Conservation (phyloP, 2,888 invertebrate species). For the Acanthococcus lagerstroemiae region DNA sequence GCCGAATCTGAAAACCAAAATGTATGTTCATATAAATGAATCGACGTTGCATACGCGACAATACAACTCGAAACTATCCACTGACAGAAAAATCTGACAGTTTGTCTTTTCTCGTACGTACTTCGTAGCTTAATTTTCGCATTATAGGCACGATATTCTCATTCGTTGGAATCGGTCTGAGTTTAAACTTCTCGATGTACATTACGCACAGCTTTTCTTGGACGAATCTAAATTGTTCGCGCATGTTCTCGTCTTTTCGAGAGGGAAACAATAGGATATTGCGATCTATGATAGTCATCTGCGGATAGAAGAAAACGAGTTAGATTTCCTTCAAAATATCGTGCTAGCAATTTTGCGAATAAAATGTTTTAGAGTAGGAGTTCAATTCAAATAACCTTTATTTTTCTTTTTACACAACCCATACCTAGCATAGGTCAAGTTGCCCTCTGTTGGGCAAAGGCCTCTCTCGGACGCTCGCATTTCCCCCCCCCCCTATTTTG, state of each 20-base stretch:
- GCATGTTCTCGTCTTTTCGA: slow-evolving; percentile 2
- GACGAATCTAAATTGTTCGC: slow-evolving; percentile 8
- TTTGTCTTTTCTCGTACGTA: too few relatives aligned
- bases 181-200: background rate
- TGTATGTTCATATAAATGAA: background rate
- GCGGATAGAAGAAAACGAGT: background rate
- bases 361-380: too few relatives aligned
- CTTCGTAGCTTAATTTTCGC: too few relatives aligned
- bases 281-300: slow-evolving; percentile 12
- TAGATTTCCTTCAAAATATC: background rate
- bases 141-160: slow-evolving; percentile 2
- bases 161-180: background rate
- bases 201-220: slow-evolving; percentile 9
- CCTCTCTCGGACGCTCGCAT: too few relatives aligned
- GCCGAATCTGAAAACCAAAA: background rate
- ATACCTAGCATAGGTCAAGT: too few relatives aligned
- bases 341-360: background rate
- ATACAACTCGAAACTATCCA: too few relatives aligned
- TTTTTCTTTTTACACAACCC: too few relatives aligned
- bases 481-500: too few relatives aligned
- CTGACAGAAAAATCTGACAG: too few relatives aligned
- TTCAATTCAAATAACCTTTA: too few relatives aligned
- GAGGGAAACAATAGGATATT: slow-evolving; percentile 3
- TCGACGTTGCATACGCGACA: too few relatives aligned
- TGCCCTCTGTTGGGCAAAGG: too few relatives aligned